Evolutionary conservation across 2,888 invertebrate species (phyloP), one percentile per base, ranked within the genome.

Genomic region (Drosophila rubida): DNA sequence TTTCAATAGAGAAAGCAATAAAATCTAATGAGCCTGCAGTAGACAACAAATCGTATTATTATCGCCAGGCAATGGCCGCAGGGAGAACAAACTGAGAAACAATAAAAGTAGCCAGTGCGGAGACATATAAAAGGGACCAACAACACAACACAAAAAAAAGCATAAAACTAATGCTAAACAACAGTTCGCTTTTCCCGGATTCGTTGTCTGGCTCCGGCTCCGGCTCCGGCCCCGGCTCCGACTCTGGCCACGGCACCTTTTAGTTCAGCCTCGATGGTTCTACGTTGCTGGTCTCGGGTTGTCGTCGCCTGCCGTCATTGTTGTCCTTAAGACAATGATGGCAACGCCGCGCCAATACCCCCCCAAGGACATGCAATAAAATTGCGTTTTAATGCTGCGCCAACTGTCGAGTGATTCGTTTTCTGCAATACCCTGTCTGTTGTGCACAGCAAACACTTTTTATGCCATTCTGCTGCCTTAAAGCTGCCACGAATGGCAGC

Each of bases 301-400:
- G 78, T 71, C 81, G 54, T 67, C 46, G 66, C 59, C 62, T 63
- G 69, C 48, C 67, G 62, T 69, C 77, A 69, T 69, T 63, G 75
- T 59, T 64, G 81, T 69, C 69, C 84, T 73, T 70, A 80, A 78
- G 78, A 78, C 76, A 78, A 80, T 73, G 81, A 84, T 83, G 75
- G 72, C 60, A 51, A 41, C 61, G 65, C 61, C 68, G 73, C 41
- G 59, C 44, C 59, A 66, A 59, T 39, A 57, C 55, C 67, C 42
- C 61, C 75, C 59, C 67, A 72, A 72, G 85, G 85, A 77, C 76
- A 75, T 81, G 81, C 85, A 79, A 84, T 81, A 84, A 81, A 85
- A 85, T 79, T 85, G 80, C 80, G 82, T 82, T 79, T 85, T 81
- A 81, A 77, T 85, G 85, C 85, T 72, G 69, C 68, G 67, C 60